Percentiles rank a stretch among this genome's conserved stretches.
Conservation (phyloP, 2,113 vertebrate species). For the Solenodon paradoxus region DNA sequence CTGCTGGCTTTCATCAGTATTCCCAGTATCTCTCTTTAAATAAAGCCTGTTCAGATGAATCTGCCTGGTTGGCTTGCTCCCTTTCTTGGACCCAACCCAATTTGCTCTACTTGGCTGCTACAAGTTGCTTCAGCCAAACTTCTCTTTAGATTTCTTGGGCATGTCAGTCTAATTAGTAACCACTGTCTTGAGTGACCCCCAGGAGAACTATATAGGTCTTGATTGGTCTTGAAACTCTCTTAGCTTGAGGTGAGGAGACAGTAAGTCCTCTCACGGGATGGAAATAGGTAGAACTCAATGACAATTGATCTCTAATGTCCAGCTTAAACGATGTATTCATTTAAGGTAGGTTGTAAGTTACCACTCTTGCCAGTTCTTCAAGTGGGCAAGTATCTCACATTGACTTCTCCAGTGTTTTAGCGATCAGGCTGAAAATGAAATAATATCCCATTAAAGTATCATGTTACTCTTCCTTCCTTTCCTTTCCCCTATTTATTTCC, state of each 20-base stretch:
- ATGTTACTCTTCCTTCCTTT: not conserved
- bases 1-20: not conserved
- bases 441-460: not conserved
- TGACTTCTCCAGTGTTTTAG: not conserved
- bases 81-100: not conserved
- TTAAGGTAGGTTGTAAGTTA: not conserved
- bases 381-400: not conserved
- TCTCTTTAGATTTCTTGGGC: not conserved
- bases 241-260: not conserved
- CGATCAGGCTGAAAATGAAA: not conserved
- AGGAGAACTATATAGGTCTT: not conserved
- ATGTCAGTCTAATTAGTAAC: not conserved
- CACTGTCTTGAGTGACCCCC: not conserved
- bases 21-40: not conserved
- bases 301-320: not conserved
- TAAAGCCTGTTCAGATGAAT: not conserved
- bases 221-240: not conserved
- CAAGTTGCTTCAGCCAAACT: not conserved
- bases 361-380: not conserved
- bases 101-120: not conserved
- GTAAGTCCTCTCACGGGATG: not conserved
- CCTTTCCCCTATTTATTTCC: not conserved
- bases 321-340: not conserved
- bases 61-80: not conserved
- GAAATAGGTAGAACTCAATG: not conserved